These are phyloP conservation scores for Aepyceros melampus DNA, from an alignment of 2,113 vertebrate genomes.

Conservation along the genomic window DNA sequence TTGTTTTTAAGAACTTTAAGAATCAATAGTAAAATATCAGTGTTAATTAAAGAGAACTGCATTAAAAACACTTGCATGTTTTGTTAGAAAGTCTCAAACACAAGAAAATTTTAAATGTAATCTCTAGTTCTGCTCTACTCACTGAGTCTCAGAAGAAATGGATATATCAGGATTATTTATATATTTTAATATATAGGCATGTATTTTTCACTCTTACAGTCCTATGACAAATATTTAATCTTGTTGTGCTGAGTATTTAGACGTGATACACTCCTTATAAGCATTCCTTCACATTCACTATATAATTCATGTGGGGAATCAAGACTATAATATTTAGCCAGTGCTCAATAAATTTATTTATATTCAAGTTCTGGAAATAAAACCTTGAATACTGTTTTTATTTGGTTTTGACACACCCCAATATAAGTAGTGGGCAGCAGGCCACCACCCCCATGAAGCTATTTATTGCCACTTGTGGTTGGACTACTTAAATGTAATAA, in stretches of 20 bases:
- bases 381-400: neutral
- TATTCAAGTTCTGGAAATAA: conserved; percentile 17
- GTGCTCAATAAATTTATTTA: conserved; percentile 1
- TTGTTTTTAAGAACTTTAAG: neutral
- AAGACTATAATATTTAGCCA: neutral
- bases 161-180: neutral
- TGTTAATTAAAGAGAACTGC: neutral
- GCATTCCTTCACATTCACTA: neutral
- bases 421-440: neutral
- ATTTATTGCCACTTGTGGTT: neutral
- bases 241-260: neutral
- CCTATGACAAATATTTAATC: neutral
- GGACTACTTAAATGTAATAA: neutral
- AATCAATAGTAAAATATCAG: neutral
- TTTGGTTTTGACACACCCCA: neutral
- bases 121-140: neutral
- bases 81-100: neutral
- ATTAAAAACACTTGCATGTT: neutral
- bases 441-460: too few species aligned
- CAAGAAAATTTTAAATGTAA: neutral
- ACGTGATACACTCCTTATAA: neutral
- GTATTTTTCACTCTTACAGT: neutral
- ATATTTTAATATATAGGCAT: neutral
- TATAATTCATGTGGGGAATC: neutral
- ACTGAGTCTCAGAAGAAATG: neutral